Conservation (phyloP, 2,888 invertebrate genomes). For the Acronicta aceris region DNA sequence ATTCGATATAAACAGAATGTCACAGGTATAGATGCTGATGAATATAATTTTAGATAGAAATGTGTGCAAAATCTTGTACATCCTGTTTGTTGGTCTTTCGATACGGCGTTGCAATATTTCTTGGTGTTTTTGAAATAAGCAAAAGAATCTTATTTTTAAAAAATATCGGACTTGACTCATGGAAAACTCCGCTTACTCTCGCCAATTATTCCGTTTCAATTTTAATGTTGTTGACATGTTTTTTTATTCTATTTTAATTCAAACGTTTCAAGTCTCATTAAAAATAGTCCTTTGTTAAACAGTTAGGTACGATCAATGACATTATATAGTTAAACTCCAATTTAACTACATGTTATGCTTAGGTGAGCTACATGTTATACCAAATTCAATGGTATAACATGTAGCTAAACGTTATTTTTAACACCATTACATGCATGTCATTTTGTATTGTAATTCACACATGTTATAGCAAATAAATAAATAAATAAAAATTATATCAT, state of each 20-base stretch:
- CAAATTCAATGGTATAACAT: too few species aligned
- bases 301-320: background rate
- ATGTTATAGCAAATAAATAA: too few species aligned
- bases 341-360: too few species aligned
- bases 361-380: too few species aligned
- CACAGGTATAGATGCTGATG: slow-evolving; percentile 26
- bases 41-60: slow-evolving; percentile 19
- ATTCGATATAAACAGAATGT: slow-evolving; percentile 47
- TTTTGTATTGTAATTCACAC: too few species aligned
- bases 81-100: slow-evolving; percentile 9
- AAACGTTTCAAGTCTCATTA: background rate
- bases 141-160: background rate
- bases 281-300: background rate
- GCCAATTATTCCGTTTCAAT: background rate
- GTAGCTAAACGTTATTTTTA: too few species aligned
- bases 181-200: background rate
- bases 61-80: background rate
- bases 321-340: too few species aligned
- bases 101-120: background rate
- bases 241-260: background rate
- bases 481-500: too few species aligned
- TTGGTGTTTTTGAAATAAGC: background rate
- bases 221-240: too few species aligned
- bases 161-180: slow-evolving; percentile 2
- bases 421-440: too few species aligned